phyloP scores from a whole-genome alignment of 2,888 invertebrate species.

The Gymnosoma rotundatum region DNA sequence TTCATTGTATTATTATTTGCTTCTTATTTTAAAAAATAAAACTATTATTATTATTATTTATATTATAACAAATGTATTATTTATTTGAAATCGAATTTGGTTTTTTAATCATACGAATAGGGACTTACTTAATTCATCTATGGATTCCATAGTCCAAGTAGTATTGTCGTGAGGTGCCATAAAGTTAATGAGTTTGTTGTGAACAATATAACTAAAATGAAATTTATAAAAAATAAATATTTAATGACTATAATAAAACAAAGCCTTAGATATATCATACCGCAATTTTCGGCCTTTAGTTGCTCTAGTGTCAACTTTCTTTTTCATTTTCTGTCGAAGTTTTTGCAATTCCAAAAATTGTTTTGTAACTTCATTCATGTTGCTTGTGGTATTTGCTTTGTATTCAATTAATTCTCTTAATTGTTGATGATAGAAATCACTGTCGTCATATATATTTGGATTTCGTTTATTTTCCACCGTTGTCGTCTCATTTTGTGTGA shows the following conservation, averaged over 20 bases:
- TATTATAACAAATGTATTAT: slow-evolving; percentile 29
- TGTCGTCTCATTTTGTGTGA: slow-evolving; percentile 59
- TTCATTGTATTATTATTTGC: slow-evolving; percentile 30
- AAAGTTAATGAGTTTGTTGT: slow-evolving; percentile 93
- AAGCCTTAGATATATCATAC: slow-evolving; percentile 68
- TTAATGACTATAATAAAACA: background rate
- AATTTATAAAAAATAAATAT: background rate
- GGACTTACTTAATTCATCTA: slow-evolving; percentile 91
- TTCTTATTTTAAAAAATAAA: slow-evolving; percentile 51
- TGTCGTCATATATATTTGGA: slow-evolving; percentile 96
- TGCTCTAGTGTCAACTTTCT: slow-evolving; percentile 95
- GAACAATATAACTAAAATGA: slow-evolving; percentile 86
- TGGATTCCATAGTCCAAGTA: slow-evolving; percentile 90
- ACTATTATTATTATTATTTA: slow-evolving; percentile 58
- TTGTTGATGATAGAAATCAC: slow-evolving; percentile 97
- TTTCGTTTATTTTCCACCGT: slow-evolving; percentile 83
- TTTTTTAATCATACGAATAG: slow-evolving; percentile 84
- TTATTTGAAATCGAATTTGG: background rate
- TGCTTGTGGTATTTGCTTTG: slow-evolving; percentile 91
- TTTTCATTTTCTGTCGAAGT: slow-evolving; percentile 94
- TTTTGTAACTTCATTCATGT: slow-evolving; percentile 92
- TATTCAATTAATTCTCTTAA: slow-evolving; percentile 95
- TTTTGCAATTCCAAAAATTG: slow-evolving; percentile 97
- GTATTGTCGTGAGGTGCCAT: slow-evolving; percentile 90
- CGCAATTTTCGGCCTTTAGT: slow-evolving; percentile 96